phyloP scores from a whole-genome alignment of 53 echinoderm and acorn worm genomes.

The Paracentrotus lividus region DNA sequence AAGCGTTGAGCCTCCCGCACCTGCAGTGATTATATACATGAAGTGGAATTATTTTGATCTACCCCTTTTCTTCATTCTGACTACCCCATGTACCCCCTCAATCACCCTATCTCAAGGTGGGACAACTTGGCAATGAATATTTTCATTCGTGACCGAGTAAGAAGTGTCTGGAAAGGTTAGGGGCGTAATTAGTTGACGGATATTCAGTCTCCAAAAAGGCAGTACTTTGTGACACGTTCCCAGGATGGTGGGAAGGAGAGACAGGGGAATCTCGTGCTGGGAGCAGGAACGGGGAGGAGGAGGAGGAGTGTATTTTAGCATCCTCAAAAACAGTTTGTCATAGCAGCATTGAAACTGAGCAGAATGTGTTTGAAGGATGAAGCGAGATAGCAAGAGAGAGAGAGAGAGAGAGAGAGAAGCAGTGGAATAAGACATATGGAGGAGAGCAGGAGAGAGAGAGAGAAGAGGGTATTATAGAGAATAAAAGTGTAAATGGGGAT shows the following conservation, averaged over 20 bases:
- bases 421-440: too few species aligned
- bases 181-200: slow-evolving; percentile 58
- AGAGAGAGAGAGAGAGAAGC: background rate
- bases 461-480: background rate
- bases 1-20: too few species aligned
- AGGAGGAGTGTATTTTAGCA: too few species aligned
- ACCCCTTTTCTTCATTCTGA: background rate
- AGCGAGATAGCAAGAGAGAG: background rate
- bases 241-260: background rate
- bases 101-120: background rate
- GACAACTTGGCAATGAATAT: slow-evolving; percentile 37
- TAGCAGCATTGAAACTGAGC: background rate
- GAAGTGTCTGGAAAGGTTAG: slow-evolving; percentile 47
- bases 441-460: background rate
- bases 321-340: background rate
- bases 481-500: background rate
- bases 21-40: too few species aligned
- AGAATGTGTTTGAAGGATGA: background rate
- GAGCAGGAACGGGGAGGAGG: background rate
- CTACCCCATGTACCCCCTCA: background rate
- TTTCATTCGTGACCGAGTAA: slow-evolving; percentile 50
- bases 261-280: slow-evolving; percentile 24
- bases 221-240: slow-evolving; percentile 18
- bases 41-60: too few species aligned
- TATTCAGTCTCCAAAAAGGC: slow-evolving; percentile 45